A percentile compares a stretch with the other conserved stretches of the same genome.
Conservation (phyloP, 1,140 invertebrate species). For the Cotesia glomerata region DNA sequence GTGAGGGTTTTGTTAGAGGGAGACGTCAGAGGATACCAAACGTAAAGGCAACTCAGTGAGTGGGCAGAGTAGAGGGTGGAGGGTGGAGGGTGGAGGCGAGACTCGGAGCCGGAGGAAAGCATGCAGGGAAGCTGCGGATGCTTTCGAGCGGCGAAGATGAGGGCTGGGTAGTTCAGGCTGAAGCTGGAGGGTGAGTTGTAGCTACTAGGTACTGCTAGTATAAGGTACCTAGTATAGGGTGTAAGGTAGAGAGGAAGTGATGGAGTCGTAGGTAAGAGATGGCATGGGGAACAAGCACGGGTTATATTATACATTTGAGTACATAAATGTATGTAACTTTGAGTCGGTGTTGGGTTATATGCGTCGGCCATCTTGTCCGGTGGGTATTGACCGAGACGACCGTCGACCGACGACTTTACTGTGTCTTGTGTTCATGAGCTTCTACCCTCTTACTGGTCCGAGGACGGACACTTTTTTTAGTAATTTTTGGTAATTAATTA, state of each 20-base stretch:
- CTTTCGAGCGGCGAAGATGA: conserved; percentile 15
- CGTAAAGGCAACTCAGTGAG: conserved; percentile 9
- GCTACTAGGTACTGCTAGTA: conserved; percentile 6
- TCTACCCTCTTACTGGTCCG: too few relatives aligned
- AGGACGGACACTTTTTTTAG: too few relatives aligned
- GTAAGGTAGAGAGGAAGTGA: neutral
- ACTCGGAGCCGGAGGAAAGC: neutral
- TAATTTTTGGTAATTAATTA: too few relatives aligned
- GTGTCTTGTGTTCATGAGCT: neutral
- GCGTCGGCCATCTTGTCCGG: conserved; percentile 66
- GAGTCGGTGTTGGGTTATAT: conserved; percentile 61
- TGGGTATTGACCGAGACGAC: conserved; percentile 65
- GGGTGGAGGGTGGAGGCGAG: neutral
- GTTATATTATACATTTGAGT: conserved; percentile 65
- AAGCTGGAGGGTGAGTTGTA: conserved; percentile 2
- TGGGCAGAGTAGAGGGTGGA: neutral
- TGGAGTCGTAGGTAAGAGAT: conserved; percentile 15
- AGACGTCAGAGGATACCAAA: neutral
- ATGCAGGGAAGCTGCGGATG: conserved; percentile 1
- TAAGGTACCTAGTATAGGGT: neutral
- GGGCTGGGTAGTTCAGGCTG: conserved; percentile 13
- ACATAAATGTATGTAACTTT: conserved; percentile 66
- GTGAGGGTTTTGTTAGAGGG: conserved; percentile 38
- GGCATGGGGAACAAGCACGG: conserved; percentile 44
- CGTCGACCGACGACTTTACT: conserved; percentile 41